These are phyloP conservation scores for Falco cherrug DNA, from an alignment of 2,797 vertebrate genomes.

Conservation along the genomic window DNA sequence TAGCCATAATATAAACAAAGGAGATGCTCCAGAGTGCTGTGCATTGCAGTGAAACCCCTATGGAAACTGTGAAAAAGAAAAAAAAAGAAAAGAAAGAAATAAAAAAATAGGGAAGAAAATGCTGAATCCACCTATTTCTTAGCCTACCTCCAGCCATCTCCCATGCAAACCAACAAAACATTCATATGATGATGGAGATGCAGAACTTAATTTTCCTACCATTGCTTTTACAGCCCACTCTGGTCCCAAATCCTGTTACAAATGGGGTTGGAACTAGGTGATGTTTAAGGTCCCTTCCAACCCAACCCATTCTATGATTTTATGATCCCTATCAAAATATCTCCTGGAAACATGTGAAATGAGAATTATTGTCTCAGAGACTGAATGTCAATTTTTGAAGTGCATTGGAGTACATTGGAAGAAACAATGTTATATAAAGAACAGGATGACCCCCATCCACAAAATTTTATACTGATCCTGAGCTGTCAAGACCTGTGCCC, in stretches of 20 bases:
- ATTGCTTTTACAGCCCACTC: neutral
- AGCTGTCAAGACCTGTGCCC: neutral
- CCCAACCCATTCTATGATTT: too few species aligned
- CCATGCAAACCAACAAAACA: neutral
- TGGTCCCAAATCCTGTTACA: neutral
- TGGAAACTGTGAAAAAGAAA: neutral
- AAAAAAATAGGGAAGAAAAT: neutral
- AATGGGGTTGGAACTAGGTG: too few species aligned
- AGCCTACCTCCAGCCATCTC: neutral
- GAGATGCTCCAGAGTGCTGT: neutral
- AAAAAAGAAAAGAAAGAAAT: too few species aligned
- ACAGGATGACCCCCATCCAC: neutral
- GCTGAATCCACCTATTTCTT: neutral
- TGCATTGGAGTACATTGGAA: neutral
- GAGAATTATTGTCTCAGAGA: neutral
- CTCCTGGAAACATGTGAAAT: neutral
- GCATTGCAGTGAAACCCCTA: neutral
- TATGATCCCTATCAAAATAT: too few species aligned
- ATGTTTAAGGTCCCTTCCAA: too few species aligned
- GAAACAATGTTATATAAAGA: neutral
- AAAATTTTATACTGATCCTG: too few species aligned
- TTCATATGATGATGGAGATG: neutral
- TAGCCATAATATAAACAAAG: neutral
- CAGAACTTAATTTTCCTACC: neutral
- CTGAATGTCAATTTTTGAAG: neutral